These are phyloP conservation scores for Varecia variegata DNA, from an alignment of 2,797 vertebrate species.

Conservation along the genomic window DNA sequence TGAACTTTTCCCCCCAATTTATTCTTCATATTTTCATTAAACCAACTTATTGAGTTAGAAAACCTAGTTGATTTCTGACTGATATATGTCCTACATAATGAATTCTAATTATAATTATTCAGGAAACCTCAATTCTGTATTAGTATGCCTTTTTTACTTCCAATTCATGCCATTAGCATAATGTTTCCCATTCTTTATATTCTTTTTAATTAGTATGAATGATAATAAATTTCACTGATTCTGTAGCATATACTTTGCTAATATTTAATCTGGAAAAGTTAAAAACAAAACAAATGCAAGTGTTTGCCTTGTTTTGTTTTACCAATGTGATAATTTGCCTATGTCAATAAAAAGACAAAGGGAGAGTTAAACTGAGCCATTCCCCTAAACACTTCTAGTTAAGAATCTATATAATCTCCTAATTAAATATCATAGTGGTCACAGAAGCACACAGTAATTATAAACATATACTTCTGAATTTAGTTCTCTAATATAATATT, in stretches of 20 bases:
- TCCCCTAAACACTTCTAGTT: background rate
- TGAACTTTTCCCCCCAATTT: conserved; percentile 3
- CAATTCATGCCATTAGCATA: background rate
- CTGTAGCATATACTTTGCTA: background rate
- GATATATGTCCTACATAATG: conserved; percentile 11
- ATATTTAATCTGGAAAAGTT: background rate
- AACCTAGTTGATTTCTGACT: conserved; percentile 30
- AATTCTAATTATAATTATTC: conserved; percentile 48
- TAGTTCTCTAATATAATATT: background rate
- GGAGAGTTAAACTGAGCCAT: background rate
- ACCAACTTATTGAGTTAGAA: conserved; percentile 50
- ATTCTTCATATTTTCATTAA: conserved; percentile 57
- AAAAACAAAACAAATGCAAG: background rate
- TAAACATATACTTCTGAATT: background rate
- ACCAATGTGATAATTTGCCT: background rate
- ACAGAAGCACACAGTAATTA: background rate
- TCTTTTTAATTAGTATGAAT: background rate
- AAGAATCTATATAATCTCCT: background rate
- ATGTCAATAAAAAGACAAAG: background rate
- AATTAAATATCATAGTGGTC: background rate
- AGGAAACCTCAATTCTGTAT: background rate
- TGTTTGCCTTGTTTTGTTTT: background rate
- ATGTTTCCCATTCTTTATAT: background rate
- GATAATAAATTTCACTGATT: background rate
- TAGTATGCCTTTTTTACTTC: background rate